Base-by-base conservation (phyloP, 2,113 vertebrate genomes). In the Oceanodroma tethys region DNA sequence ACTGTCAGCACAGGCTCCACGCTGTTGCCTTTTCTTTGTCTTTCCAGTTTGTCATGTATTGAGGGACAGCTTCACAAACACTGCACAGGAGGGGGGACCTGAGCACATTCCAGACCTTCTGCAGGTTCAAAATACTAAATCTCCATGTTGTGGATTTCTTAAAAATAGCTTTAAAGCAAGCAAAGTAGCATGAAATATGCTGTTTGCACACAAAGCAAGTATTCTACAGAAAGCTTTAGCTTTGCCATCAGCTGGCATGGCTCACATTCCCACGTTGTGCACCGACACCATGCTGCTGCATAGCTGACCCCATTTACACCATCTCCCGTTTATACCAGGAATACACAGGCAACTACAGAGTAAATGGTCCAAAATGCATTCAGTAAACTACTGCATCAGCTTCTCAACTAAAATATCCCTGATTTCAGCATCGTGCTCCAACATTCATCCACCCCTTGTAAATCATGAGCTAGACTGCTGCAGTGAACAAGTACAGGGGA, bases 31-130 rank as follows among this genome's bases (percentile, higher is more conserved):
- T 90, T 88, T 81, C 79, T 91, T 93, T 93, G 81, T 65, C 75
- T 86, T 92, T 91, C 60, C 85, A 74, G 36, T 82, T 78, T 81
- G 74, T 84, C 52, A 43, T 66, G 66, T 85, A 27, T 40, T 1
- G 20, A 78, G 83, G 45, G 74, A 88, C 87, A 79, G 71, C 72
- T 96, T 84, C 52, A 55, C 90, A 93, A 97, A 92, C 78, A 91
- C 75, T 50, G 56, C 59, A 42, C 38, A 14, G 74, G 42, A 95
- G 56, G 71, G 56, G 73, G 36, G 30, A 91, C 88, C 81, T 93
- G 90, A 91, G 40, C 71, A 65, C 91, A 91, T 88, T 95, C 81
- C 71, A 81, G 50, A 79, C 43, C 40, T 86, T 65, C 55, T 55
- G 32, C 53, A 62, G 1, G 1, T 83, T 93, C 42, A 83, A 78